Evolutionary conservation across 2,888 invertebrate species (phyloP), one percentile per base, ranked within the genome.

Genomic region (Agrotis puta): DNA sequence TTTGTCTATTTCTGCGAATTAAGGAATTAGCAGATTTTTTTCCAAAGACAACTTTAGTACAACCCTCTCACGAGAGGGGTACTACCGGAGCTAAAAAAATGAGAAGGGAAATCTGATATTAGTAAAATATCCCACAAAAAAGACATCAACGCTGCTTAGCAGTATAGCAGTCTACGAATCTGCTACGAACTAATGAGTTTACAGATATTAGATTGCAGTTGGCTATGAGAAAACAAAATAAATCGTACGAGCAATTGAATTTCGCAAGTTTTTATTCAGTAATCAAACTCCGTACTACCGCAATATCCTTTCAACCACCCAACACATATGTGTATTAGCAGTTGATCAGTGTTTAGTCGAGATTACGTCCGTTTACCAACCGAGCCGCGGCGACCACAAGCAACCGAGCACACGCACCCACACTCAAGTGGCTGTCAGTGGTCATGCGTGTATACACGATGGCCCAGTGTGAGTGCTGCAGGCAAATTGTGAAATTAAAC

Each of bases 321-420:
- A 77, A 75, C 84, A 59, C 45, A 64, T 13, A 7, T 69, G 85
- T 77, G 72, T 73, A 80, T 74, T 84, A 82, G 86, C 88, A 89
- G 90, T 88, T 89, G 91, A 89, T 88, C 91, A 90, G 92, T 92
- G 88, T 94, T 94, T 94, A 95, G 94, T 92, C 89, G 88, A 93
- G 90, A 93, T 95, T 94, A 94, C 89, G 92, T 91, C 91, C 94
- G 92, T 94, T 95, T 94, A 95, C 92, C 87, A 88, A 91, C 88
- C 82, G 91, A 91, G 90, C 92, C 91, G 90, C 91, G 91, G 85
- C 81, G 86, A 94, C 94, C 94, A 89, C 94, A 94, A 86, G 80
- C 86, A 79, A 86, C 80, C 86, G 81, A 88, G 88, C 86, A 84
- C 83, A 77, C 62, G 63, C 74, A 79, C 72, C 58, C 69, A 82